A percentile compares a stretch with the other conserved stretches of the same genome.
These are phyloP conservation scores for Liopterus haemorrhoidalis DNA, from an alignment of 2,888 invertebrate species.

Conservation along the genomic window DNA sequence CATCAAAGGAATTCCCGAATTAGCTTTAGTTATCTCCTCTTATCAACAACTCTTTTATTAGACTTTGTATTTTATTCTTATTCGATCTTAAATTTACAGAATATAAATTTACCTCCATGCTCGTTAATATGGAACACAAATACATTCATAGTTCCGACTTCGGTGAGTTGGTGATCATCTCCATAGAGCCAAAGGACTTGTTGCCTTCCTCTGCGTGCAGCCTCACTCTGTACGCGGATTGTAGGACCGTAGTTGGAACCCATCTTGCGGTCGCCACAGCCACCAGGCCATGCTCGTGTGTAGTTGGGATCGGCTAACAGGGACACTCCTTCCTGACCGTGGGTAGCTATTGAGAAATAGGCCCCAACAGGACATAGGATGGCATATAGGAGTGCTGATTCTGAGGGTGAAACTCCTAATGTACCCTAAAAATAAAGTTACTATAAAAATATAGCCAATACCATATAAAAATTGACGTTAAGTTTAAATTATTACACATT, in stretches of 20 bases:
- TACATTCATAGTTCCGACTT: slow-evolving; percentile 98
- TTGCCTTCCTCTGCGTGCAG: slow-evolving; percentile 70
- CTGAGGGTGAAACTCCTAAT: slow-evolving; percentile 82
- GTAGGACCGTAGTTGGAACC: slow-evolving; percentile 91
- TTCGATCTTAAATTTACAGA: too few relatives aligned
- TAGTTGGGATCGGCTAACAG: slow-evolving; percentile 88
- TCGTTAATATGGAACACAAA: slow-evolving; percentile 84
- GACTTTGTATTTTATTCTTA: too few relatives aligned
- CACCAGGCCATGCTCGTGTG: slow-evolving; percentile 85
- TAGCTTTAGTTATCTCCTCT: too few relatives aligned
- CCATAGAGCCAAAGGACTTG: slow-evolving; percentile 97
- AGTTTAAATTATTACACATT: too few relatives aligned
- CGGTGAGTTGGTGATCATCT: slow-evolving; percentile 86
- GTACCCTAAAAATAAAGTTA: slow-evolving; percentile 70
- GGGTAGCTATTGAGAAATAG: slow-evolving; percentile 69
- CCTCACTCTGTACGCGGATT: slow-evolving; percentile 74
- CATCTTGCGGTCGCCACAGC: slow-evolving; percentile 91
- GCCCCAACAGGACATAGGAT: slow-evolving; percentile 89
- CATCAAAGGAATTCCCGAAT: too few relatives aligned
- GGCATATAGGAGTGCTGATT: slow-evolving; percentile 84
- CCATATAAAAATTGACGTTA: too few relatives aligned
- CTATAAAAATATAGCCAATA: too few relatives aligned
- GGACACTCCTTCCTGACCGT: slow-evolving; percentile 63
- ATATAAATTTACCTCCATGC: slow-evolving; percentile 66
- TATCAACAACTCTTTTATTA: too few relatives aligned